Conservation (phyloP, 2,888 invertebrate species). For the Cephus nigrinus region DNA sequence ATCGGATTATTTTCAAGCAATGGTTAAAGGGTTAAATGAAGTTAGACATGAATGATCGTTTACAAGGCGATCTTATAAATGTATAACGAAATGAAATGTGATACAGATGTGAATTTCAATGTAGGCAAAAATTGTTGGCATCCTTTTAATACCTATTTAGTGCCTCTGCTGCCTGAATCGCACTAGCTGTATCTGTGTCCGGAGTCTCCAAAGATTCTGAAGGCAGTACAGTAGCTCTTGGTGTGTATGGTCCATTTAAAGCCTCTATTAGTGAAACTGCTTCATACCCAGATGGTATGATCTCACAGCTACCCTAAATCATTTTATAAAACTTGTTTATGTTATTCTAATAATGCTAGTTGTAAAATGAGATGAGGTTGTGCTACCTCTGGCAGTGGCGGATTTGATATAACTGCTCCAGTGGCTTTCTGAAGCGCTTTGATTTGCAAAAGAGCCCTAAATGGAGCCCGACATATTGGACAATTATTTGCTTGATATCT, state of each 20-base stretch:
- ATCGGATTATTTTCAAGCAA: slow-evolving; percentile 11
- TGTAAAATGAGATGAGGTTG: slow-evolving; percentile 9
- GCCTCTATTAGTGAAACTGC: slow-evolving; percentile 95
- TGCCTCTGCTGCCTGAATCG: slow-evolving; percentile 76
- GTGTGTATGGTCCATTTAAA: slow-evolving; percentile 87
- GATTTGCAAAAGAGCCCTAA: slow-evolving; percentile 95
- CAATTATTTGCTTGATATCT: slow-evolving; percentile 98
- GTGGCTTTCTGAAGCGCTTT: slow-evolving; percentile 87
- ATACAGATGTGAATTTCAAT: not conserved
- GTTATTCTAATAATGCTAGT: not conserved
- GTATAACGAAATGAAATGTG: not conserved
- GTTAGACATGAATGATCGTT: slow-evolving; percentile 11
- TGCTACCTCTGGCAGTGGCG: slow-evolving; percentile 74
- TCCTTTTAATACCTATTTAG: slow-evolving; percentile 69
- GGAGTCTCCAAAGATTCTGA: slow-evolving; percentile 69
- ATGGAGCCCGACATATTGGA: slow-evolving; percentile 98
- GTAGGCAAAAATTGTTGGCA: not conserved
- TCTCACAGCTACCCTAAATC: slow-evolving; percentile 77
- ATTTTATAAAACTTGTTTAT: slow-evolving; percentile 10
- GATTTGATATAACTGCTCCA: slow-evolving; percentile 68
- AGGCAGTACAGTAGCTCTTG: slow-evolving; percentile 65
- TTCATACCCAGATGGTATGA: slow-evolving; percentile 93
- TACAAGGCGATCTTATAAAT: not conserved
- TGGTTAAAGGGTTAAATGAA: slow-evolving; percentile 20
- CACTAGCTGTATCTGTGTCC: slow-evolving; percentile 74